Base-by-base conservation (phyloP, 2,797 vertebrate genomes). In the Sebastes kiyomatsui region DNA sequence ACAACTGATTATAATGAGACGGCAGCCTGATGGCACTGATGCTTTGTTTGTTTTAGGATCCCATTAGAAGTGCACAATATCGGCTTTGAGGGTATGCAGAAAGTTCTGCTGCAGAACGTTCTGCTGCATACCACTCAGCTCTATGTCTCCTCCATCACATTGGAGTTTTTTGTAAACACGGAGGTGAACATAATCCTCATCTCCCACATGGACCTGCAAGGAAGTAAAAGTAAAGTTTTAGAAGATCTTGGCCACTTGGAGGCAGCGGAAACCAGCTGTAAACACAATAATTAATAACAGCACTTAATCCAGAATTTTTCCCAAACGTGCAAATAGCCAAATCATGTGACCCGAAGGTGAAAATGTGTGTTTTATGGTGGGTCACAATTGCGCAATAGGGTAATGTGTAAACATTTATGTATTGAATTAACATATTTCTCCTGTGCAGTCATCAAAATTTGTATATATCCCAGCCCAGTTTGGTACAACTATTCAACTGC, bases 191-290 rank as follows among this genome's bases (percentile, higher is more conserved):
- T 93, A 95, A 1, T 85, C 77, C 0, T 95, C 81, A 1, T 78
- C 92, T 16, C 96, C 96, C 16, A 96, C 90, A 1, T 87, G 85
- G 10, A 97, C 90, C 97, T 98, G 87, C 84, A 95, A 92, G 33
- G 12, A 49, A 82, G n/a, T 1, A 58, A 54, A 22, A 8, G 33
- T 2, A 42, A 42, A 61, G 20, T 71, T 72, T 27, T 1, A 58
- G 28, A 8, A 69, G 49, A 23, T 69, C 11, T 14, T 35, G 33
- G 33, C 33, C 33, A 12, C 33, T 35, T 22, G n/a, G n/a, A 55
- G 52, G n/a, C n/a, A 55, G 16, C n/a, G 2, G n/a, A 22, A 55
- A 55, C n/a, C 4, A 56, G 22, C 55, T 25, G 55, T 25, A 25
- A n/a, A 52, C 49, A 52, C 49, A 38, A 38, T 13, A 49, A 38